phyloP scores from a whole-genome alignment of 2,113 vertebrate species.

The Neodon shergylaensis region DNA sequence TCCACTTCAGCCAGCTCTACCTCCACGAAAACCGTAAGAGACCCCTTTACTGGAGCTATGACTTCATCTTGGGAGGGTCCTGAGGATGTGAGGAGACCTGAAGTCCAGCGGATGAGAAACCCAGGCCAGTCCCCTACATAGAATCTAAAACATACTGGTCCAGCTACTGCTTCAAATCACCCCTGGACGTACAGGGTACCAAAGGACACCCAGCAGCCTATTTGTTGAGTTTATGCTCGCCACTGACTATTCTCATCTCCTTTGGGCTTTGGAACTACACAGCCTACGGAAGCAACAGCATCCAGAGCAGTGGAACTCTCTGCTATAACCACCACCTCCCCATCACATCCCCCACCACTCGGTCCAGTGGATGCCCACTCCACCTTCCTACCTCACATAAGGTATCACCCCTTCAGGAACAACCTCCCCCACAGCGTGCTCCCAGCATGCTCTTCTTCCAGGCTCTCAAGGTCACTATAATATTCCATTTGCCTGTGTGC shows the following conservation, averaged over 20 bases:
- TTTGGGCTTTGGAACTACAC: not conserved
- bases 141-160: not conserved
- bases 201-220: not conserved
- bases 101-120: not conserved
- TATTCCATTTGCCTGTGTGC: not conserved
- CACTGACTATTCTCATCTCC: not conserved
- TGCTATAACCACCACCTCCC: not conserved
- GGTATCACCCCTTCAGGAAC: not conserved
- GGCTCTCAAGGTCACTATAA: not conserved
- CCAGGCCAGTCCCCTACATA: not conserved
- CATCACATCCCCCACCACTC: not conserved
- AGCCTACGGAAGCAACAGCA: not conserved
- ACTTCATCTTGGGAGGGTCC: not conserved
- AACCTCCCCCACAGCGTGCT: not conserved
- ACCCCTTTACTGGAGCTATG: not conserved
- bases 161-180: not conserved
- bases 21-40: not conserved
- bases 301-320: not conserved
- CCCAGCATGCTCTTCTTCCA: not conserved
- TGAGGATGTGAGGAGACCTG: not conserved
- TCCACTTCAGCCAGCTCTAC: not conserved
- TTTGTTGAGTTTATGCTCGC: not conserved
- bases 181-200: accelerated
- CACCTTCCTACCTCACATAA: not conserved
- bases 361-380: not conserved